Evolutionary conservation across 2,888 invertebrate species (phyloP), one percentile per base, ranked within the genome.

Genomic region (Sphinx pinastri): DNA sequence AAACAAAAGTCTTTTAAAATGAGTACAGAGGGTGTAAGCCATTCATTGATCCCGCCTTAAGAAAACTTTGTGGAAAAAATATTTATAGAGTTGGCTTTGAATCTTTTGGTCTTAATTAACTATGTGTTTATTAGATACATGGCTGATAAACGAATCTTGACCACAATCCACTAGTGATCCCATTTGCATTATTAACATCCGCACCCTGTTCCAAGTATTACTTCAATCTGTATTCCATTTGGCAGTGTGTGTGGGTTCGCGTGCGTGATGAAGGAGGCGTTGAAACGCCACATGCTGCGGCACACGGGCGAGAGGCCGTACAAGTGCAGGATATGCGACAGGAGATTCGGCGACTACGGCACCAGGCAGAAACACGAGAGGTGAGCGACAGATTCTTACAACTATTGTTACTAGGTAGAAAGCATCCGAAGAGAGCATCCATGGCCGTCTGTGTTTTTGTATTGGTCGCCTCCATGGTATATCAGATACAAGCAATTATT

Each of bases 261-360:
- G 69, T 87, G 88, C 72, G 91, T 91, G 47, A 83, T 88, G 82
- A 87, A 87, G 59, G 89, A 90, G 72, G 90, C 90, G 0, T 81
- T 93, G 13, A 90, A 88, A 67, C 87, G 93, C 14, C 93, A 94
- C 77, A 92, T 93, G 92, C 76, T 90, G 76, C 84, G 87, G 0
- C 93, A 93, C 73, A 93, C 93, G 10, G 93, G 92, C 47, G 88
- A 89, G 70, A 79, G 83, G 13, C 92, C 92, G 0, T 92, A 92
- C 84, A 86, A 90, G 77, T 94, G 93, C 71, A 82, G 90, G 19
- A 86, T 90, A 67, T 94, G 93, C 76, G 92, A 70, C 68, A 25
- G 70, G 11, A 16, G 67, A 19, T 59, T 71, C 52, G 71, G 68
- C 0, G 81, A 81, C 72, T 81, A 78, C 66, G 81, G 81, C 14